Evolutionary conservation across 2,797 vertebrate species (phyloP).

Genomic region (Heterohyrax brucei): DNA sequence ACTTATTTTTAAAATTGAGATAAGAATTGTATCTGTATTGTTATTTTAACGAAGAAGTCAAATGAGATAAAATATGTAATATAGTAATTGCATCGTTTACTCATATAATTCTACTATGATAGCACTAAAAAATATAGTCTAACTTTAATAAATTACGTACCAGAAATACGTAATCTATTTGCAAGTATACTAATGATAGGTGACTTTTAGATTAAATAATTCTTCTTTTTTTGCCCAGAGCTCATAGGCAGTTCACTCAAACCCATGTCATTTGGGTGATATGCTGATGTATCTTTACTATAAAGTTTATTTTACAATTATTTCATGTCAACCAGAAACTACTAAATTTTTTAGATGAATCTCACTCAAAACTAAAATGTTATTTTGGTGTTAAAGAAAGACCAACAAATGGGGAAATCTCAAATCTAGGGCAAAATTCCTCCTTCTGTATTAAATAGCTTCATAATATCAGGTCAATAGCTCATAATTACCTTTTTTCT

Average conservation of each 20-base stretch:
- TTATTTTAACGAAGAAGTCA: not conserved
- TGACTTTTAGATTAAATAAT: not conserved
- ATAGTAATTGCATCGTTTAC: not conserved
- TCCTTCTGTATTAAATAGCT: not conserved
- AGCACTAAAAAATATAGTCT: not conserved
- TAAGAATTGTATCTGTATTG: not conserved
- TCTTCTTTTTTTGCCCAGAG: not conserved
- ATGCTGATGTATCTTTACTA: not conserved
- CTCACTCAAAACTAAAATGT: not conserved
- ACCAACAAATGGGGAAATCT: not conserved
- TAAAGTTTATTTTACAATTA: not conserved
- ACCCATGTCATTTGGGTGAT: not conserved
- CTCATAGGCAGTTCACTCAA: not conserved
- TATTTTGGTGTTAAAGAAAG: not conserved
- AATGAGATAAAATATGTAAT: not conserved
- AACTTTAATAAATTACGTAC: not conserved
- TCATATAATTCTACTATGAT: not conserved
- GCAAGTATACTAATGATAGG: not conserved
- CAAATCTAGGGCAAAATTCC: not conserved
- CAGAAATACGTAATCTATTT: slow-evolving; percentile 33
- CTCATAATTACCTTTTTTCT: not conserved
- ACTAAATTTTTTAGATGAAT: not conserved
- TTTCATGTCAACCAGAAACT: not conserved
- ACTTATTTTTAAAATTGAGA: not conserved
- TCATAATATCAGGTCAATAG: not conserved